phyloP scores from a whole-genome alignment of 2,113 vertebrate species.

The Chitala chitala region DNA sequence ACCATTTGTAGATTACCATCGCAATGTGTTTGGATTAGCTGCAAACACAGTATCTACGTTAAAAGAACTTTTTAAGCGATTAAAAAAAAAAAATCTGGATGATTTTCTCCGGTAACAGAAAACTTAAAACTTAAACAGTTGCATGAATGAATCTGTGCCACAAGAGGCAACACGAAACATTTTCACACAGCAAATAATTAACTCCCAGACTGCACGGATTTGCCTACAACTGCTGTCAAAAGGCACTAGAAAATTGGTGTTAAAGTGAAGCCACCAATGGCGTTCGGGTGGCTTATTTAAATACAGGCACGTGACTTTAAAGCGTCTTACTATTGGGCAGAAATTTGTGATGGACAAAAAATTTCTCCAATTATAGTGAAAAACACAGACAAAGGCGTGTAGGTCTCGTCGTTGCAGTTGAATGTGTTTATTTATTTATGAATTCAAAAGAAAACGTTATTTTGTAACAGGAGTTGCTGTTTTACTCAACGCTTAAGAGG shows the following conservation, averaged over 20 bases:
- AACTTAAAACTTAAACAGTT: not conserved
- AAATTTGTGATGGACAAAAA: slow-evolving; percentile 7
- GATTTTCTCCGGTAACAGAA: too few relatives aligned
- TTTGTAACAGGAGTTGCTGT: slow-evolving; percentile 15
- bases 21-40: too few relatives aligned
- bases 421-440: slow-evolving; percentile 23
- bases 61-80: too few relatives aligned
- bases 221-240: slow-evolving; percentile 22
- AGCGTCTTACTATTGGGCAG: slow-evolving; percentile 13
- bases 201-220: slow-evolving; percentile 10
- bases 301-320: slow-evolving; percentile 10
- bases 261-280: slow-evolving; percentile 21
- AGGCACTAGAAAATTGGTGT: not conserved
- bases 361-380: slow-evolving; percentile 1
- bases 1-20: too few relatives aligned
- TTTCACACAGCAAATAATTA: not conserved
- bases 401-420: slow-evolving; percentile 19
- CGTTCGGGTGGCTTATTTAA: not conserved
- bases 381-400: slow-evolving; percentile 27
- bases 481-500: slow-evolving; percentile 15
- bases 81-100: too few relatives aligned
- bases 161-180: not conserved
- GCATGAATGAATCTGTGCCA: slow-evolving; percentile 15
- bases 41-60: too few relatives aligned
- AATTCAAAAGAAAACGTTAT: slow-evolving; percentile 9